Evolutionary conservation across 1,140 invertebrate genomes (phyloP), one percentile per base, ranked within the genome.

Genomic region (Fopius arisanus): DNA sequence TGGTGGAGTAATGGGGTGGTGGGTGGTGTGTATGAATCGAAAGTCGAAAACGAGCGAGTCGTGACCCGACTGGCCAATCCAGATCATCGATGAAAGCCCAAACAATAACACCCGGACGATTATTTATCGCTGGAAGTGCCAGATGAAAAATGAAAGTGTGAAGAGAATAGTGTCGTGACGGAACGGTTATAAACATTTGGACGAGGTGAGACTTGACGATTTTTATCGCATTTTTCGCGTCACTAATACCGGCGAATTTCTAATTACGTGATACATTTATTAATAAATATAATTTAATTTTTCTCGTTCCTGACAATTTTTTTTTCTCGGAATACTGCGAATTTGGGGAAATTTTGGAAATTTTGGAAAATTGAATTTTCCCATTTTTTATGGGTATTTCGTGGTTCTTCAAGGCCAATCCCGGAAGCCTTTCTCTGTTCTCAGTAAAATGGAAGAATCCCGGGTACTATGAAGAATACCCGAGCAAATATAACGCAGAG

Each of bases 391-490:
- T n/a, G n/a, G 37, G 21, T 28, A 29, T 63, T 73, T 66, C 48
- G 21, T 28, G 23, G 37, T 73, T 66, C 48, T 33, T 76, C 72
- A 76, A 76, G 75, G 75, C 73, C 75, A 76, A 67, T 63, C 72
- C 75, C 75, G 75, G 75, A 76, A 76, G 75, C 75, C 75, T 76
- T 76, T 76, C 75, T 76, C 75, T 43, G 33, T 71, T 71, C 62
- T 70, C 28, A 14, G 31, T 26, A 48, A 62, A 28, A 19, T 16
- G 19, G 62, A 40, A 63, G 41, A 29, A 21, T 31, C 29, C 21
- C 59, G 21, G 28, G 67, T 72, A 75, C 72, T 70, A 72, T 43
- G 70, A 72, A 76, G 73, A 76, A 76, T 63, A 71, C 68, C 68
- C 73, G 48, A 28, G 65, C 23, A 62, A 54, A 40, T 70, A 37